Evolutionary conservation across 2,797 vertebrate species (phyloP).

Genomic region (Micromesistius poutassou): DNA sequence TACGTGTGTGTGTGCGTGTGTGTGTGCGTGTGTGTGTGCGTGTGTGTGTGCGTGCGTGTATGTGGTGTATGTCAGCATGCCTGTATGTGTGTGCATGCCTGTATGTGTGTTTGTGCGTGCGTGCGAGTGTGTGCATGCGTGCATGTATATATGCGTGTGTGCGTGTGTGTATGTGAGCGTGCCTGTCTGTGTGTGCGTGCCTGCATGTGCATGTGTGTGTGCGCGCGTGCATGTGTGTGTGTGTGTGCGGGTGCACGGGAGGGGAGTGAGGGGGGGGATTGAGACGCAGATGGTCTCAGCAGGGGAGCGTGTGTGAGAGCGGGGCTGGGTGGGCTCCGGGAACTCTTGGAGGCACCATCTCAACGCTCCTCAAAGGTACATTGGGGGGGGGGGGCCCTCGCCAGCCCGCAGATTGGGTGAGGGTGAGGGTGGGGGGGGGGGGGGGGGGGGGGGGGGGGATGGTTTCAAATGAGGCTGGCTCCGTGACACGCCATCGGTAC

Average conservation of each 20-base stretch:
- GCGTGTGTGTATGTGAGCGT: conserved; percentile 2
- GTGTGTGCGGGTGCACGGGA: neutral
- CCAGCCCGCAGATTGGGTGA: neutral
- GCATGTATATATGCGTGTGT: too few relatives aligned
- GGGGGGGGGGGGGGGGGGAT: neutral
- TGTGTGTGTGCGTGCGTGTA: neutral
- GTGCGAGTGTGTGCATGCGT: too few relatives aligned
- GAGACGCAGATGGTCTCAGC: conserved; percentile 58
- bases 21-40: conserved; percentile 15
- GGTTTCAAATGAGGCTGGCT: neutral
- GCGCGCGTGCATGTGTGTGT: neutral
- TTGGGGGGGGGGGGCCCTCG: neutral
- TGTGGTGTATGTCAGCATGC: neutral
- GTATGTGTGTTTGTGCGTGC: neutral
- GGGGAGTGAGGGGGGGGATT: conserved; percentile 10
- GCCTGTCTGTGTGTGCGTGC: neutral
- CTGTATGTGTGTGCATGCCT: conserved; percentile 2
- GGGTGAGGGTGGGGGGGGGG: neutral
- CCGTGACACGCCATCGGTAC: neutral
- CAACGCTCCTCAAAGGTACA: neutral
- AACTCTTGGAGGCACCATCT: neutral
- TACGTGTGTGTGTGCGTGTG: too few relatives aligned
- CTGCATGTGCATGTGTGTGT: neutral
- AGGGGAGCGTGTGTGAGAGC: conserved; percentile 37
- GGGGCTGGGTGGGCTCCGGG: conserved; percentile 46